A percentile compares a stretch with the other conserved stretches of the same genome.
phyloP scores from a whole-genome alignment of 2,113 vertebrate genomes.

The Notiomystis cincta region DNA sequence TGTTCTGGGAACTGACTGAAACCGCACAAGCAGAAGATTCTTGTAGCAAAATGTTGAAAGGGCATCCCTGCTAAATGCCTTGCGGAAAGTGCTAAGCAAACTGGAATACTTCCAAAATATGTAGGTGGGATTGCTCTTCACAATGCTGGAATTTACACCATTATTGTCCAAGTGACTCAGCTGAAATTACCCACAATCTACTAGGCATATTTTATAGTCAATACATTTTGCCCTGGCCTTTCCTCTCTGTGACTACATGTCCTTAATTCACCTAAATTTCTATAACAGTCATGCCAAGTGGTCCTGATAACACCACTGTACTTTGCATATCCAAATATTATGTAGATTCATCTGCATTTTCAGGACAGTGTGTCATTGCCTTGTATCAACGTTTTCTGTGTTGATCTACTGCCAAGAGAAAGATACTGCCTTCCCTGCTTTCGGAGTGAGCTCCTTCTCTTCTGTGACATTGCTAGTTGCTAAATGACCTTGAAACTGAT shows the following conservation, averaged over 20 bases:
- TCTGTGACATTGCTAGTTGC: neutral
- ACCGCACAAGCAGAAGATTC: neutral
- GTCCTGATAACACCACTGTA: neutral
- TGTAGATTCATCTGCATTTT: neutral
- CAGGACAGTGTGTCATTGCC: neutral
- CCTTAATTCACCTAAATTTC: neutral
- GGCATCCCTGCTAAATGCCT: neutral
- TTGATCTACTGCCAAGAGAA: neutral
- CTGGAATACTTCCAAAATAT: conserved; percentile 26
- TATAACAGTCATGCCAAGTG: neutral
- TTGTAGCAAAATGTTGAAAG: neutral
- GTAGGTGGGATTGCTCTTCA: conserved; percentile 37
- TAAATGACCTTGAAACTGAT: conserved; percentile 1
- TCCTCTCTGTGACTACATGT: neutral
- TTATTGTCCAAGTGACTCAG: conserved; percentile 34
- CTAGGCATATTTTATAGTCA: neutral
- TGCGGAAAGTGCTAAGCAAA: neutral
- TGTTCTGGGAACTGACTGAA: neutral
- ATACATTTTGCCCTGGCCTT: neutral
- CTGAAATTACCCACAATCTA: neutral
- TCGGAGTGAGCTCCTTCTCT: neutral
- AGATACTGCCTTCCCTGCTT: neutral
- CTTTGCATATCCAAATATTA: neutral
- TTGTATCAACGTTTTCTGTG: neutral
- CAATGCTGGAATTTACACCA: conserved; percentile 39